Conservation (phyloP, 2,888 invertebrate species). For the Arrhopalites spinosus region DNA sequence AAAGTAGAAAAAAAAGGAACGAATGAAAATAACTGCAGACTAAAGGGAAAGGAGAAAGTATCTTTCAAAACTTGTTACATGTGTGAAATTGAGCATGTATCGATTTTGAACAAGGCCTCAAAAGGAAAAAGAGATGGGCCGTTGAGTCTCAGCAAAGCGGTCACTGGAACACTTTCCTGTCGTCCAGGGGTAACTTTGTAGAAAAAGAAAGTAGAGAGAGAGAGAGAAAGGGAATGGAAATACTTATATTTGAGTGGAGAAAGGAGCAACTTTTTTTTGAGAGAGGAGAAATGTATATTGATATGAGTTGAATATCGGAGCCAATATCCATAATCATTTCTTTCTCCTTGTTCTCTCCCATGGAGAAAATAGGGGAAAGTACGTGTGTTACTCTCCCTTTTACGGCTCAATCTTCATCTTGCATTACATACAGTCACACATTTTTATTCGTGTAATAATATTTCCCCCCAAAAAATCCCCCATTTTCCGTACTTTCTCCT, state of each 20-base stretch:
- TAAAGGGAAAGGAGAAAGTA: not conserved
- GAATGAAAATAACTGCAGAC: not conserved
- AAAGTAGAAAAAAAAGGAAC: not conserved
- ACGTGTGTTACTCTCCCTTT: not conserved
- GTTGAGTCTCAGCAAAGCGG: not conserved
- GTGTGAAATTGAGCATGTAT: conserved; percentile 40
- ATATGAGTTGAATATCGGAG: conserved; percentile 29
- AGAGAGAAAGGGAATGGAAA: conserved; percentile 3
- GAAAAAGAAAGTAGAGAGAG: not conserved
- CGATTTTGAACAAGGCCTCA: conserved; percentile 23
- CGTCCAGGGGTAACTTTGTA: not conserved
- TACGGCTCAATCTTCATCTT: conserved; percentile 16
- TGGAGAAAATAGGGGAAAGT: not conserved
- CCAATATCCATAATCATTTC: conserved; percentile 43
- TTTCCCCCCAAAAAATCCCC: not conserved
- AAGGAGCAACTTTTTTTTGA: not conserved
- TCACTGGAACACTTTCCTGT: not conserved
- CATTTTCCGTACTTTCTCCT: not conserved
- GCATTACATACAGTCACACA: not conserved
- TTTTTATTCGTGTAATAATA: not conserved
- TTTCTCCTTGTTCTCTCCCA: conserved; percentile 19
- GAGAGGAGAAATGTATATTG: conserved; percentile 16
- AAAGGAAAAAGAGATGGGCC: not conserved
- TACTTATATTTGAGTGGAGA: not conserved
- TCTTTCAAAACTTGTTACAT: conserved; percentile 17